A percentile compares a stretch with the other conserved stretches of the same genome.
Evolutionary conservation across 2,797 vertebrate genomes (phyloP).

Genomic region (Odontamblyopus lacepedii): DNA sequence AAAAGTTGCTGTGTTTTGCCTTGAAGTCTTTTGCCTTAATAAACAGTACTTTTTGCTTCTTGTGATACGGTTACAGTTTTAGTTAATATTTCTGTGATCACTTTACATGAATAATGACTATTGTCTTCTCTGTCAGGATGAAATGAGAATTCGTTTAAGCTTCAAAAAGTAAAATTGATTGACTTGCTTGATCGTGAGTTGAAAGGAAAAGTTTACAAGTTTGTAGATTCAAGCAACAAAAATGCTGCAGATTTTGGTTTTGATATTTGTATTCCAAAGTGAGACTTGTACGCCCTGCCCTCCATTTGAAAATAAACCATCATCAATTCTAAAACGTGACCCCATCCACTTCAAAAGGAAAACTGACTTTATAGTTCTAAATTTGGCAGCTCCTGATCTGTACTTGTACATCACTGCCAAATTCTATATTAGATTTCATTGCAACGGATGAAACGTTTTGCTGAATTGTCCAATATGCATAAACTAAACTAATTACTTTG

Average conservation of each 20-base stretch:
- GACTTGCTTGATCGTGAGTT: too few species aligned
- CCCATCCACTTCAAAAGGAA: background rate
- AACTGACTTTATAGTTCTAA: slow-evolving; percentile 46
- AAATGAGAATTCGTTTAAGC: background rate
- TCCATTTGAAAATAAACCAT: background rate
- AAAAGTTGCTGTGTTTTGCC: too few species aligned
- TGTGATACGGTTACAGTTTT: too few species aligned
- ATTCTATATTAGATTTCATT: slow-evolving; percentile 38
- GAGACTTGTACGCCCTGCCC: background rate
- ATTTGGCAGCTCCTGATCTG: slow-evolving; percentile 33
- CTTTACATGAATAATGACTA: background rate
- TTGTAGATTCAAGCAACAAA: background rate
- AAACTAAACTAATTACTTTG: slow-evolving; percentile 57
- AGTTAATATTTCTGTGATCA: too few species aligned
- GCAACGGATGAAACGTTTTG: slow-evolving; percentile 42
- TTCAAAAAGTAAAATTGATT: background rate
- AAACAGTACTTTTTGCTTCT: too few species aligned
- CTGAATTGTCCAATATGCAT: slow-evolving; percentile 48
- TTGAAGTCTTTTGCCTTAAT: too few species aligned
- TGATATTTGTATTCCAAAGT: background rate
- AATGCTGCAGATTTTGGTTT: background rate
- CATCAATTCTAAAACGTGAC: background rate
- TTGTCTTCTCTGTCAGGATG: background rate
- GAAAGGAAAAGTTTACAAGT: background rate
- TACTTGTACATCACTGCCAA: slow-evolving; percentile 31